phyloP scores from a whole-genome alignment of 2,888 invertebrate species.

The Leptarthrus brevirostris region DNA sequence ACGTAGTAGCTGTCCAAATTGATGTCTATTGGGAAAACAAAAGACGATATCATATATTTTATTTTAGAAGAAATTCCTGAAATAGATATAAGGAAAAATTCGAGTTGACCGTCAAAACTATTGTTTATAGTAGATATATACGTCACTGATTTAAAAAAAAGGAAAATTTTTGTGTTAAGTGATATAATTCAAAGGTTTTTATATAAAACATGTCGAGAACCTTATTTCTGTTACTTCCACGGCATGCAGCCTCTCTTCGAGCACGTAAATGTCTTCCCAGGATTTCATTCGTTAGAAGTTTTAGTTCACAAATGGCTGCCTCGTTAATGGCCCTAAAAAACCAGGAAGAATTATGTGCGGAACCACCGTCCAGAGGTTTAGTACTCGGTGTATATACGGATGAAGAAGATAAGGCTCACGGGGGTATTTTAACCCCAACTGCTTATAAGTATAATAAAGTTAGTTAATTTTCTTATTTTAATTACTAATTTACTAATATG shows the following conservation, averaged over 20 bases:
- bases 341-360: slow-evolving; percentile 63
- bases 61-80: slow-evolving; percentile 12
- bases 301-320: background rate
- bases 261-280: background rate
- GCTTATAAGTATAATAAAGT: slow-evolving; percentile 25
- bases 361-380: slow-evolving; percentile 68
- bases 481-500: background rate
- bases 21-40: slow-evolving; percentile 1
- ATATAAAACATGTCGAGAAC: slow-evolving; percentile 17
- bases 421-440: slow-evolving; percentile 71
- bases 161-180: slow-evolving; percentile 4
- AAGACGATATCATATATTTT: slow-evolving; percentile 1
- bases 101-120: slow-evolving; percentile 1
- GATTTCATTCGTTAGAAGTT: background rate
- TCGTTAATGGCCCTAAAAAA: slow-evolving; percentile 12
- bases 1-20: slow-evolving; percentile 3
- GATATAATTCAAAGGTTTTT: background rate
- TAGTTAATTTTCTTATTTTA: background rate
- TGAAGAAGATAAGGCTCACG: slow-evolving; percentile 68
- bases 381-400: slow-evolving; percentile 75
- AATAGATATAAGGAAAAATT: slow-evolving; percentile 26
- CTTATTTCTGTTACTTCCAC: background rate
- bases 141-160: background rate
- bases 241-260: background rate
- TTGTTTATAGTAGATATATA: background rate